Evolutionary conservation across 2,888 invertebrate genomes (phyloP).

Genomic region (Prosopocoilus inquinatus): DNA sequence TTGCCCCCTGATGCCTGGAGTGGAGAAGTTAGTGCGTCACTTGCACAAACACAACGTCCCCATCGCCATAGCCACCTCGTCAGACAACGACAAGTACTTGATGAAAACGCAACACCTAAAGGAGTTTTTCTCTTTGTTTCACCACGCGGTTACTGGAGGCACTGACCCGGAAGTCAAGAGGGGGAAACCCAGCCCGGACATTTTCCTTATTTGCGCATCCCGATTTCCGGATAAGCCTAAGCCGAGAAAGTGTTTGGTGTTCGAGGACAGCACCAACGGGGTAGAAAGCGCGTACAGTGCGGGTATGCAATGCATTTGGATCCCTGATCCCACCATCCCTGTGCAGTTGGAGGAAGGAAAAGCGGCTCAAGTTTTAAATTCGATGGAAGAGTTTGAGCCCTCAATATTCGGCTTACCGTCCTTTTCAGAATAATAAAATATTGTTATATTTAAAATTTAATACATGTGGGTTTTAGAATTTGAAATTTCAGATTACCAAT

Average conservation of each 20-base stretch:
- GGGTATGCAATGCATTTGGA: constrained; percentile 85
- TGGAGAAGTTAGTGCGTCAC: constrained; percentile 66
- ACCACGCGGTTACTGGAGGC: constrained; percentile 78
- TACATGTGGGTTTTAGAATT: no score
- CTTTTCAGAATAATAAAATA: constrained; percentile 40
- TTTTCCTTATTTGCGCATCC: constrained; percentile 74
- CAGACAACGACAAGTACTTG: constrained; percentile 68
- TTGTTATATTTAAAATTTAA: no score
- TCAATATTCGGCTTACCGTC: constrained; percentile 84
- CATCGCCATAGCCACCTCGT: constrained; percentile 86
- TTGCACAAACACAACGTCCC: constrained; percentile 72
- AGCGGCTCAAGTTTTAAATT: constrained; percentile 70
- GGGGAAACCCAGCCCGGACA: constrained; percentile 89
- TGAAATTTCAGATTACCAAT: no score
- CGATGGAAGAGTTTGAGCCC: constrained; percentile 76
- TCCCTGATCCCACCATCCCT: constrained; percentile 59
- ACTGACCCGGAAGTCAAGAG: constrained; percentile 79
- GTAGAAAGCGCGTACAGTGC: constrained; percentile 75
- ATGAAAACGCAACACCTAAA: constrained; percentile 66
- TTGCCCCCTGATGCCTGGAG: constrained; percentile 30
- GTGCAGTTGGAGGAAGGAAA: constrained; percentile 48
- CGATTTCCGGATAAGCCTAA: constrained; percentile 69
- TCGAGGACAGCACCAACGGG: constrained; percentile 92
- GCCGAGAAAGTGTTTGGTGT: constrained; percentile 72
- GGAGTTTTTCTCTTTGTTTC: constrained; percentile 66